Evolutionary conservation across 2,113 vertebrate species (phyloP).

Genomic region (Myanophis thanlyinensis): DNA sequence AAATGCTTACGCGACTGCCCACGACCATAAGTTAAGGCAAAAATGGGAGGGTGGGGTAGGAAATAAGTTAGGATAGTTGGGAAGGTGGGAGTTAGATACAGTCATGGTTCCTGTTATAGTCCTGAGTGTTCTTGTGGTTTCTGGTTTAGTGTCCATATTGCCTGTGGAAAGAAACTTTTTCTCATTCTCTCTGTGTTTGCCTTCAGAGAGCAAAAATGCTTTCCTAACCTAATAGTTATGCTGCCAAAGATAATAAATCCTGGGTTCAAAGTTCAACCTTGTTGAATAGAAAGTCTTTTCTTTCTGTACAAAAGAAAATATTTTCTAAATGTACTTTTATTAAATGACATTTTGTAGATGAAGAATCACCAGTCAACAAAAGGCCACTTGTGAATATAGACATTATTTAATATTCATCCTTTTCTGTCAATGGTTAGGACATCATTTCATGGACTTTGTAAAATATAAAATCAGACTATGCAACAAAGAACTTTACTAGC

Average conservation of each 20-base stretch:
- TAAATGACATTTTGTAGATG: neutral
- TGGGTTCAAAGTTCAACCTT: neutral
- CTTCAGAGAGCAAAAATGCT: too few species aligned
- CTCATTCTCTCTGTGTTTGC: too few species aligned
- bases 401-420: neutral
- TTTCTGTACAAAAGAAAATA: neutral
- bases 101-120: too few species aligned
- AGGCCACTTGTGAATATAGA: neutral
- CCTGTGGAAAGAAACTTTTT: too few species aligned
- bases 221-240: too few species aligned
- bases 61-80: too few species aligned
- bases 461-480: neutral
- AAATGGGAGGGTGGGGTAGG: too few species aligned
- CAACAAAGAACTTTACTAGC: neutral
- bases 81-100: too few species aligned
- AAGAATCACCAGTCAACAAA: neutral
- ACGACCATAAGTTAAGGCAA: too few species aligned
- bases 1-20: too few species aligned
- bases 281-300: neutral
- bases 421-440: neutral
- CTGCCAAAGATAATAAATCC: neutral
- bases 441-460: neutral
- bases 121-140: too few species aligned
- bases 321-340: neutral
- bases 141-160: too few species aligned